Evolutionary conservation across 2,797 vertebrate species (phyloP).

Genomic region (Ctenopoma multispine): DNA sequence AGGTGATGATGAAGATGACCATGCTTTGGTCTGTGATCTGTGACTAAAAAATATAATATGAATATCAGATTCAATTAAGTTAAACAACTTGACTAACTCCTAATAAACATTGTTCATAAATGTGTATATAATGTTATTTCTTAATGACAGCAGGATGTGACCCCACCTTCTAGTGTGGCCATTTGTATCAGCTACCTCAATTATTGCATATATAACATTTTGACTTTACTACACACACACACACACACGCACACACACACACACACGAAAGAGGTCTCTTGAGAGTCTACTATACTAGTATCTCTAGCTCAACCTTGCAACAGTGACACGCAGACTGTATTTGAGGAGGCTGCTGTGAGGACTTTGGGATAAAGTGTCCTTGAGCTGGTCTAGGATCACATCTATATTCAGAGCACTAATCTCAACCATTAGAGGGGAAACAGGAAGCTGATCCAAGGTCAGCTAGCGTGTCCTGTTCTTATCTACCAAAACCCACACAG

Average conservation of each 20-base stretch:
- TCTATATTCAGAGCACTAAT: conserved; percentile 81
- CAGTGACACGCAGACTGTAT: conserved; percentile 13
- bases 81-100: too few species aligned
- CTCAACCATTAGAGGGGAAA: conserved; percentile 72
- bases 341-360: conserved; percentile 48
- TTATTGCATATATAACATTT: too few species aligned
- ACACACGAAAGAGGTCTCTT: too few species aligned
- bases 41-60: too few species aligned
- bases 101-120: too few species aligned
- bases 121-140: too few species aligned
- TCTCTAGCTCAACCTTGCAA: not conserved
- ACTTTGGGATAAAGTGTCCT: conserved; percentile 77
- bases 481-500: conserved; percentile 32
- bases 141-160: not conserved
- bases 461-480: conserved; percentile 51
- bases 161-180: not conserved
- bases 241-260: too few species aligned
- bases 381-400: conserved; percentile 62
- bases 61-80: too few species aligned
- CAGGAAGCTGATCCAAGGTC: conserved; percentile 76
- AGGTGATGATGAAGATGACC: too few species aligned
- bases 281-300: too few species aligned
- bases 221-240: too few species aligned
- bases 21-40: too few species aligned
- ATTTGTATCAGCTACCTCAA: not conserved